Evolutionary conservation across 1,140 invertebrate genomes (phyloP).

Genomic region (Cardiocondyla obscurior): DNA sequence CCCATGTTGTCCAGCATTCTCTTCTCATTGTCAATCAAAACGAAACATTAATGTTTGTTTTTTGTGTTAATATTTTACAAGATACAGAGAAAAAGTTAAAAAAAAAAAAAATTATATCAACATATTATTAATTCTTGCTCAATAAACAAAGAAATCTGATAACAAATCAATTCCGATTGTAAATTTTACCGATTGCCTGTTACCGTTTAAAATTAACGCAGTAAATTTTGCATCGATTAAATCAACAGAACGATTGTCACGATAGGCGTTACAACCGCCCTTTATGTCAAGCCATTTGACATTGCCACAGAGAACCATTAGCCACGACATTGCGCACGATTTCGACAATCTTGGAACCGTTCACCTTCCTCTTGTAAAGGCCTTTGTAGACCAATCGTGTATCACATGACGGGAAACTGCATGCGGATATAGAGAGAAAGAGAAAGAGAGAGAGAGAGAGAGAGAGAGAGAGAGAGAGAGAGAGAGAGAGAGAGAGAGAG

Average conservation of each 20-base stretch:
- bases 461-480: neutral
- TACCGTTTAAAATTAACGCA: neutral
- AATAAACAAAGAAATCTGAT: neutral
- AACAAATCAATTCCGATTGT: neutral
- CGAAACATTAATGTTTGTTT: conserved; percentile 54
- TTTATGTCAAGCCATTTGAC: conserved; percentile 22
- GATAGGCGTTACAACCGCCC: neutral
- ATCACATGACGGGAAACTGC: conserved; percentile 62
- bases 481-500: neutral
- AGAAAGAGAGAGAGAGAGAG: neutral
- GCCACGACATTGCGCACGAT: conserved; percentile 26
- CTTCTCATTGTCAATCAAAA: conserved; percentile 26
- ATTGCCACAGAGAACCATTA: conserved; percentile 27
- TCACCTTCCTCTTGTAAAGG: conserved; percentile 61
- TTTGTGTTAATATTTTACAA: neutral
- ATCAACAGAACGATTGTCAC: conserved; percentile 16
- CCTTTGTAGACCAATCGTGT: conserved; percentile 62
- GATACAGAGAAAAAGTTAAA: neutral
- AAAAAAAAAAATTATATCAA: neutral
- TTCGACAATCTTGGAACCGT: conserved; percentile 65
- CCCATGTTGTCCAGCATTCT: conserved; percentile 41
- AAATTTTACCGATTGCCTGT: neutral
- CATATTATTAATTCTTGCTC: neutral
- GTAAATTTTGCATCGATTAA: conserved; percentile 13
- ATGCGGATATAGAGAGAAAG: neutral